Percentiles rank a stretch among this genome's conserved stretches.
phyloP scores from a whole-genome alignment of 2,888 invertebrate species.

The Aleiodes leptofemur region DNA sequence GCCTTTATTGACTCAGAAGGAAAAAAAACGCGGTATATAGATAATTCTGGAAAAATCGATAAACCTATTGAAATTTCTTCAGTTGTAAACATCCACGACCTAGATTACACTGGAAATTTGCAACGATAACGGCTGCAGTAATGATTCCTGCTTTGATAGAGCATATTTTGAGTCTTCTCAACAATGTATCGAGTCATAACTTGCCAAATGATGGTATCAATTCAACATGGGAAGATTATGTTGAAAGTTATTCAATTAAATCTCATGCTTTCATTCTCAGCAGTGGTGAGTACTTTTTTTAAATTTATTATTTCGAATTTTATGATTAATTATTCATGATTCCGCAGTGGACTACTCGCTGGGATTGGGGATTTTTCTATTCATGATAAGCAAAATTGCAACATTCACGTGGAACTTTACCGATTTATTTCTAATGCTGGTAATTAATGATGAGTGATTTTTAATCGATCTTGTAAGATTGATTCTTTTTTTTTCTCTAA shows the following conservation, averaged over 20 bases:
- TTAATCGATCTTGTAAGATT: too few species aligned
- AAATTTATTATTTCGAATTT: neutral
- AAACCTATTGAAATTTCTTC: slow-evolving; percentile 30
- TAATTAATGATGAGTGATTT: slow-evolving; percentile 61
- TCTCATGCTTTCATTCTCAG: slow-evolving; percentile 69
- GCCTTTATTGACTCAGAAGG: neutral
- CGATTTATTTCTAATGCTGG: slow-evolving; percentile 83
- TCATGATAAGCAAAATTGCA: slow-evolving; percentile 78
- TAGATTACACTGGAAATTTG: slow-evolving; percentile 66
- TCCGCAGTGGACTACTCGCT: slow-evolving; percentile 65
- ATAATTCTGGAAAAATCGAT: neutral
- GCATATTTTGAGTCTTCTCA: slow-evolving; percentile 68
- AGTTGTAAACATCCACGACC: slow-evolving; percentile 63
- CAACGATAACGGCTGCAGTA: slow-evolving; percentile 59
- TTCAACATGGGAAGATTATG: slow-evolving; percentile 60
- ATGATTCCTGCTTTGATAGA: slow-evolving; percentile 66
- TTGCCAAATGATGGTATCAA: slow-evolving; percentile 54
- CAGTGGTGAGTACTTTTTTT: slow-evolving; percentile 57
- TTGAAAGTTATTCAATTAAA: slow-evolving; percentile 62
- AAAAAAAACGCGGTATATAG: neutral
- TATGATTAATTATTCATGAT: neutral
- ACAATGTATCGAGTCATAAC: slow-evolving; percentile 56
- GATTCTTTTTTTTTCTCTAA: too few species aligned
- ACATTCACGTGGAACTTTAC: slow-evolving; percentile 86
- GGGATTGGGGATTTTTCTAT: slow-evolving; percentile 66